These are phyloP conservation scores for Spicauda simplicius DNA, from an alignment of 2,888 invertebrate genomes.

Conservation along the genomic window DNA sequence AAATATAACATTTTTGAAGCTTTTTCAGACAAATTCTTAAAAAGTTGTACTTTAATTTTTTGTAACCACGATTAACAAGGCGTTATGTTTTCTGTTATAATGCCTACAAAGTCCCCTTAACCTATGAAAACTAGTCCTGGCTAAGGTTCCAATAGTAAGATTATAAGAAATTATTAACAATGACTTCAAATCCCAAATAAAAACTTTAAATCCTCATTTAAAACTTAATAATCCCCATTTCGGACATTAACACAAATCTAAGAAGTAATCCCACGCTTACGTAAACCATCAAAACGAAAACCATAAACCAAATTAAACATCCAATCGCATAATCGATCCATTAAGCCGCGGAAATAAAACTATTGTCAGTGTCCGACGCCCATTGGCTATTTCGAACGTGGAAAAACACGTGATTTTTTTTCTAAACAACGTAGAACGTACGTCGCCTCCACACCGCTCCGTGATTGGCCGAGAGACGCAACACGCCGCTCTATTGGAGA, in stretches of 20 bases:
- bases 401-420: constrained; percentile 82
- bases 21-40: no score
- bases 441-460: constrained; percentile 60
- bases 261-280: background rate
- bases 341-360: constrained; percentile 20
- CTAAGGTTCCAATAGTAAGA: no score
- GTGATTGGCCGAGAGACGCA: constrained; percentile 64
- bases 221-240: no score
- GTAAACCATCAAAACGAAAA: background rate
- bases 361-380: constrained; percentile 62
- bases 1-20: no score
- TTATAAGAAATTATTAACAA: no score
- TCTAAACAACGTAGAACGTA: constrained; percentile 80
- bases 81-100: no score
- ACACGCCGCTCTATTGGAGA: constrained; percentile 69
- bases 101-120: no score
- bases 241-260: background rate
- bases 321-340: constrained; percentile 19
- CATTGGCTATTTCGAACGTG: constrained; percentile 73
- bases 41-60: no score
- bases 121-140: no score
- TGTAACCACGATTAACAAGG: no score
- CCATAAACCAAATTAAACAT: constrained; percentile 5
- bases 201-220: no score
- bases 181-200: no score